Percentiles rank a stretch among this genome's conserved stretches.
Conservation (phyloP, 2,113 vertebrate species). For the Nicator chloris region DNA sequence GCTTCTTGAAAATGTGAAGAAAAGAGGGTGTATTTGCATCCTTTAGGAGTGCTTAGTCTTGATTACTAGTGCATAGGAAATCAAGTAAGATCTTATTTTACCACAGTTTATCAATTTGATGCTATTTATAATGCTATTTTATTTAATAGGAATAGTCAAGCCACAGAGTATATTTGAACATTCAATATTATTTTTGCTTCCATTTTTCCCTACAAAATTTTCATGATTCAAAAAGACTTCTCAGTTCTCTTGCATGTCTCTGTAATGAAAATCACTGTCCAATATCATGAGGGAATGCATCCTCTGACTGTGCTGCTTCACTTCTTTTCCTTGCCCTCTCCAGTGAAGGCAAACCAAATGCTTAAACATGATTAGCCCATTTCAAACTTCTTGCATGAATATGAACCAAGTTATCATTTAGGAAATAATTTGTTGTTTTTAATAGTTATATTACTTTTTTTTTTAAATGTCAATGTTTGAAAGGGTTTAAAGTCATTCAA, state of each 20-base stretch:
- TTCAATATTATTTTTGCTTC: not conserved
- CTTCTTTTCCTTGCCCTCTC: not conserved
- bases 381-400: not conserved
- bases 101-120: not conserved
- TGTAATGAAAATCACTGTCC: not conserved
- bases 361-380: not conserved
- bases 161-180: not conserved
- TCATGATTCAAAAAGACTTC: not conserved
- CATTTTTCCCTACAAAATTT: not conserved
- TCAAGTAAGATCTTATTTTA: not conserved
- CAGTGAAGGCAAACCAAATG: not conserved
- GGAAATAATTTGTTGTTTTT: not conserved
- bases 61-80: not conserved
- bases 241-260: not conserved
- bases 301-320: not conserved
- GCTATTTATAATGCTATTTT: not conserved
- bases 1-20: not conserved
- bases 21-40: not conserved
- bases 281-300: not conserved
- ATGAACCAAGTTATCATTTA: not conserved
- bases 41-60: not conserved
- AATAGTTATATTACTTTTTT: not conserved
- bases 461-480: not conserved
- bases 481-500: not conserved
- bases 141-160: not conserved